A percentile compares a stretch with the other conserved stretches of the same genome.
Conservation (phyloP, 2,797 vertebrate species). For the Avahi laniger region DNA sequence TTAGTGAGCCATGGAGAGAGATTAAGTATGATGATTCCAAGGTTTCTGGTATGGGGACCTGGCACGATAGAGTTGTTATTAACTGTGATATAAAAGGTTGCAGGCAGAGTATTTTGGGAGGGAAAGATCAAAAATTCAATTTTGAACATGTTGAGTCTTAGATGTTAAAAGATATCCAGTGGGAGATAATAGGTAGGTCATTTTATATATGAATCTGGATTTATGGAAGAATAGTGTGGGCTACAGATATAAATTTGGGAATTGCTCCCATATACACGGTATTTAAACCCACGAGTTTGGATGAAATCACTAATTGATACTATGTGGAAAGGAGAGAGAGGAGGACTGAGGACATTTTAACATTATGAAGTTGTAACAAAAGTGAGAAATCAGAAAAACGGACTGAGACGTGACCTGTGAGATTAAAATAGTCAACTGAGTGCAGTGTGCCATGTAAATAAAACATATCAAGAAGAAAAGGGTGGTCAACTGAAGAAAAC, state of each 20-base stretch:
- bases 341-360: neutral
- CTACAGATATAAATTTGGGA: neutral
- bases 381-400: neutral
- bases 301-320: neutral
- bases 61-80: neutral
- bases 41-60: neutral
- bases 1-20: neutral
- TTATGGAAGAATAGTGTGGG: neutral
- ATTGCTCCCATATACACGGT: neutral
- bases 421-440: neutral
- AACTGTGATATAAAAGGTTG: neutral
- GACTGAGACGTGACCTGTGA: neutral
- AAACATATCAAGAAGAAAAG: neutral
- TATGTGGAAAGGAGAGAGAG: neutral
- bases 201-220: neutral
- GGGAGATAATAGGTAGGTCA: neutral
- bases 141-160: neutral
- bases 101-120: neutral
- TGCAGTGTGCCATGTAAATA: neutral
- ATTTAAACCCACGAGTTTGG: neutral
- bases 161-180: neutral
- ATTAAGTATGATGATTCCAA: neutral
- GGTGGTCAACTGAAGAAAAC: neutral
- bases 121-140: neutral
- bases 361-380: neutral